Evolutionary conservation across 2,113 vertebrate genomes (phyloP).

Genomic region (Serilophus lunatus): DNA sequence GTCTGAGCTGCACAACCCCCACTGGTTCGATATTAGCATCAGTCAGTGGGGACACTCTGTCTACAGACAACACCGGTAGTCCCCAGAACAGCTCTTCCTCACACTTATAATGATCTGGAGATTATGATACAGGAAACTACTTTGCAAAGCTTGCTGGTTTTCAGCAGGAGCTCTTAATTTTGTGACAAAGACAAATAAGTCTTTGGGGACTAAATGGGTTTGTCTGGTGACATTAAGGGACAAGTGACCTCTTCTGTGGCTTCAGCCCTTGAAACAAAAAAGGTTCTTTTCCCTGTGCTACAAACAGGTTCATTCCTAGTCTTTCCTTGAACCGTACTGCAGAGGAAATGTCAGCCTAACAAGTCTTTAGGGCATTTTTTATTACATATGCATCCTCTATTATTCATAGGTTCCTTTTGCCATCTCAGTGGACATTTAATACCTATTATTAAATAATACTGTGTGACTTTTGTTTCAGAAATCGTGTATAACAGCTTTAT

Average conservation of each 20-base stretch:
- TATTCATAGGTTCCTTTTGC: conserved; percentile 77
- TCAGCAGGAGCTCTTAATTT: conserved; percentile 73
- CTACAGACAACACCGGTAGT: conserved; percentile 34
- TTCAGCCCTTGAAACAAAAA: conserved; percentile 66
- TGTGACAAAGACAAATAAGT: conserved; percentile 71
- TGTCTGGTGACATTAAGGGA: conserved; percentile 69
- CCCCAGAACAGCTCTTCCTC: conserved; percentile 66
- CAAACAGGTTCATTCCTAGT: conserved; percentile 65
- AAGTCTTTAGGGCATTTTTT: conserved; percentile 82
- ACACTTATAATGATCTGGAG: conserved; percentile 68
- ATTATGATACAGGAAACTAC: conserved; percentile 74
- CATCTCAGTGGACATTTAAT: conserved; percentile 74
- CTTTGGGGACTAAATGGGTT: conserved; percentile 71
- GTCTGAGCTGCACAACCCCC: conserved; percentile 13
- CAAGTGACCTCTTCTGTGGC: conserved; percentile 66
- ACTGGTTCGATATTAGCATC: conserved; percentile 18
- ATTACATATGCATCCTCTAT: conserved; percentile 69
- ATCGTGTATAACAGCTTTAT: neutral
- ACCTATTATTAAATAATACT: conserved; percentile 73
- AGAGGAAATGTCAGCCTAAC: conserved; percentile 80
- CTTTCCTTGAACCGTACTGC: conserved; percentile 79
- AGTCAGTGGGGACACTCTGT: conserved; percentile 67
- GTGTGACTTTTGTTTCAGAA: conserved; percentile 12
- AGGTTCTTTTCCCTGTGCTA: conserved; percentile 50
- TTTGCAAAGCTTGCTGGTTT: conserved; percentile 75